A percentile compares a stretch with the other conserved stretches of the same genome.
Evolutionary conservation across 2,888 invertebrate species (phyloP).

Genomic region (Poecilus cupreus): DNA sequence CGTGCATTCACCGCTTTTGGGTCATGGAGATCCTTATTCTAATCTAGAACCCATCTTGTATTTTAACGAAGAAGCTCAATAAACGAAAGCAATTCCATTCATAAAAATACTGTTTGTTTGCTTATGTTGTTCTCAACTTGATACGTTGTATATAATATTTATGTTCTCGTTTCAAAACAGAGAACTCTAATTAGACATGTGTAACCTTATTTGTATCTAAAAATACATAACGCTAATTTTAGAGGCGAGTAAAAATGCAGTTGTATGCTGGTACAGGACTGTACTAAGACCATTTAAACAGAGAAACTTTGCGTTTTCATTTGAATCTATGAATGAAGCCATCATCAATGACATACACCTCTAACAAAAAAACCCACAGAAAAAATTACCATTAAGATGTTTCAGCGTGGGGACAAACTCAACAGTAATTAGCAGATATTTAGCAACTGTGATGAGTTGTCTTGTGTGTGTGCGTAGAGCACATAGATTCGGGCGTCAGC

Average conservation of each 20-base stretch:
- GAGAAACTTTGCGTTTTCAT: neutral
- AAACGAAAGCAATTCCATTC: neutral
- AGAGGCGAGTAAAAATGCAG: conserved; percentile 15
- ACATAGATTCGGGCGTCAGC: neutral
- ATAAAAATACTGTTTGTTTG: conserved; percentile 25
- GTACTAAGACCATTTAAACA: neutral
- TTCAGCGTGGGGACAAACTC: neutral
- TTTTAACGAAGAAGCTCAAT: neutral
- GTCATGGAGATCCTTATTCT: neutral
- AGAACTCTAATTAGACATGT: conserved; percentile 53
- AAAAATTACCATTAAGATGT: neutral
- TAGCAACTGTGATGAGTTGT: neutral
- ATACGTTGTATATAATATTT: conserved; percentile 14
- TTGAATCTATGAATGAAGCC: conserved; percentile 41
- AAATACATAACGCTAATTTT: conserved; percentile 46
- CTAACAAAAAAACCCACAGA: neutral
- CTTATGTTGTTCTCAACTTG: neutral
- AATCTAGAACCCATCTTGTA: neutral
- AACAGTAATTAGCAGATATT: conserved; percentile 10
- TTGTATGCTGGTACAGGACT: neutral
- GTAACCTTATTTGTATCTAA: conserved; percentile 54
- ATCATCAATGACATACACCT: conserved; percentile 1
- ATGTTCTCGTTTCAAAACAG: conserved; percentile 40
- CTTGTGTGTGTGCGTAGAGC: neutral
- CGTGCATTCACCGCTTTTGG: neutral